Evolutionary conservation across 2,888 invertebrate genomes (phyloP).

Genomic region (Coleophora flavipennella): DNA sequence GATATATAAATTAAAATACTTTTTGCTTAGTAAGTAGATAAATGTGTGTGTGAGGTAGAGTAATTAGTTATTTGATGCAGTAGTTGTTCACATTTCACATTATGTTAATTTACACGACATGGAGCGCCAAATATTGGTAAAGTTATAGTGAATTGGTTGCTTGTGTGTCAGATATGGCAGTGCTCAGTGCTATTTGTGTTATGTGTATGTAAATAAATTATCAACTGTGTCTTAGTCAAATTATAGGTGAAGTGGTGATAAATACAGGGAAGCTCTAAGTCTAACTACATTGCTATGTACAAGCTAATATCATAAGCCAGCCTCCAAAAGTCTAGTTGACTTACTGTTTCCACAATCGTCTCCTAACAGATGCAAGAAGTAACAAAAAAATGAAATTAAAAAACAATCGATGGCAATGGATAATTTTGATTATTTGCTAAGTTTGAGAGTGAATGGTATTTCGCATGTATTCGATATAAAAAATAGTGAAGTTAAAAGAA

Average conservation of each 20-base stretch:
- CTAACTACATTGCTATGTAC: slow-evolving; percentile 33
- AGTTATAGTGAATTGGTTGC: too few species aligned
- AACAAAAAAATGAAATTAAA: slow-evolving; percentile 63
- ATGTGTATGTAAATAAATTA: too few species aligned
- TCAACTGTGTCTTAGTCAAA: not conserved
- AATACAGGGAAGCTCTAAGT: slow-evolving; percentile 1
- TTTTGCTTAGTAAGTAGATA: too few species aligned
- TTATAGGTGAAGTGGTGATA: not conserved
- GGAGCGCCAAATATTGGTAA: too few species aligned
- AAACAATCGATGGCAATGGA: slow-evolving; percentile 53
- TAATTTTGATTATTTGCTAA: slow-evolving; percentile 28
- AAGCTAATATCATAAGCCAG: slow-evolving; percentile 51
- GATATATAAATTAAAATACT: too few species aligned
- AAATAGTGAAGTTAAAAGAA: slow-evolving; percentile 19
- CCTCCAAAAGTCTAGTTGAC: slow-evolving; percentile 61
- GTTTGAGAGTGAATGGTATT: slow-evolving; percentile 21
- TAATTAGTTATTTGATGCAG: too few species aligned
- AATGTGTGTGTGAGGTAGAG: too few species aligned
- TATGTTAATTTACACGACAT: too few species aligned
- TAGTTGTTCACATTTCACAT: too few species aligned
- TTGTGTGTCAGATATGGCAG: too few species aligned
- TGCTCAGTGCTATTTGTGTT: too few species aligned
- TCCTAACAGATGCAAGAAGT: slow-evolving; percentile 72
- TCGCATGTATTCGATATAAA: slow-evolving; percentile 14
- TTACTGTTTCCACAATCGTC: slow-evolving; percentile 73